Evolutionary conservation across 2,888 invertebrate species (phyloP).

Genomic region (Erpobdella octoculata): DNA sequence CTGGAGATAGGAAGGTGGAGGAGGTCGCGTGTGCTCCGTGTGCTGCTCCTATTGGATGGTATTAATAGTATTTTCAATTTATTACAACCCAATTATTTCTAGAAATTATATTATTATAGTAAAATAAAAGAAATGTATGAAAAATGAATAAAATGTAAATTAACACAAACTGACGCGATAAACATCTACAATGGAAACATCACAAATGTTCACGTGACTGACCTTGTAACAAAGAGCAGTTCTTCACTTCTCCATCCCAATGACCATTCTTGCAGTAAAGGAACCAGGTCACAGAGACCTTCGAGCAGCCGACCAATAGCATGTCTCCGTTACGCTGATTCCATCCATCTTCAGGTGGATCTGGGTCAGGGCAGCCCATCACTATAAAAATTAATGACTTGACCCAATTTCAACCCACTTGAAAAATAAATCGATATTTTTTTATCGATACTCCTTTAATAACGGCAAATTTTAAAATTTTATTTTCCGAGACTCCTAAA

Average conservation of each 20-base stretch:
- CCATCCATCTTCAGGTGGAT: slow-evolving; percentile 26
- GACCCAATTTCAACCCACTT: too few species aligned
- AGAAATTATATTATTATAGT: background rate
- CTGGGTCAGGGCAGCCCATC: slow-evolving; percentile 27
- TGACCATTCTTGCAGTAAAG: slow-evolving; percentile 20
- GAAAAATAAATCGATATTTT: too few species aligned
- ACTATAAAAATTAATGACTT: slow-evolving; percentile 9
- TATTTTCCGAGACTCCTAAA: too few species aligned
- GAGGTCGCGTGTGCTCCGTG: too few species aligned
- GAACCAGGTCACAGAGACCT: slow-evolving; percentile 26
- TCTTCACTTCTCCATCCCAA: slow-evolving; percentile 29
- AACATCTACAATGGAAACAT: background rate
- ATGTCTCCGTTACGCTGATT: slow-evolving; percentile 21
- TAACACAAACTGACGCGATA: background rate
- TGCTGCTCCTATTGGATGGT: too few species aligned
- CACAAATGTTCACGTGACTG: background rate
- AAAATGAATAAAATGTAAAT: background rate
- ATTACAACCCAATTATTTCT: background rate
- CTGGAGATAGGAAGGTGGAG: too few species aligned
- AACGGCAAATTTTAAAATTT: too few species aligned
- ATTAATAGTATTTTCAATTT: too few species aligned
- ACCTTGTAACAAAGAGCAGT: slow-evolving; percentile 18
- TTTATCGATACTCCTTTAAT: too few species aligned
- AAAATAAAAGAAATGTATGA: background rate
- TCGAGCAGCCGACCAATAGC: slow-evolving; percentile 25